phyloP scores from a whole-genome alignment of 1,140 invertebrate species.

The Xylocopa sonorina region DNA sequence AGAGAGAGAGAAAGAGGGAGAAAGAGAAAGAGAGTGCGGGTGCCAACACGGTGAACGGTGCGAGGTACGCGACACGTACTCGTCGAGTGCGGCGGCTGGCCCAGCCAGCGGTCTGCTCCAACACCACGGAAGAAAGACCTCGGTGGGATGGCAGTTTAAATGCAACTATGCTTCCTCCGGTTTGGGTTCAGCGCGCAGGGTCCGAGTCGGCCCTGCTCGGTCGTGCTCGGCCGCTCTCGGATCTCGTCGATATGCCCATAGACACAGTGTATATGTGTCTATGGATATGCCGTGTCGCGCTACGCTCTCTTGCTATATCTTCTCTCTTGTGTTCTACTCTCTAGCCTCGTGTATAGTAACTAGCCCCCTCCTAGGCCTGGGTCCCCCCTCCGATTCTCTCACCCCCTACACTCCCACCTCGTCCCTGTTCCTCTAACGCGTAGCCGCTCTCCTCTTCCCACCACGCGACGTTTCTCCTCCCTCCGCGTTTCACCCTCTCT shows the following conservation, averaged over 20 bases:
- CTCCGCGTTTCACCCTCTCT: too few species aligned
- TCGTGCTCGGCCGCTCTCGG: conserved; percentile 70
- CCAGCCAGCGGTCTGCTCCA: conserved; percentile 61
- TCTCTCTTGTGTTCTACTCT: conserved; percentile 18
- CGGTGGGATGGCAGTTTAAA: conserved; percentile 75
- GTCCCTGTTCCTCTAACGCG: conserved; percentile 25
- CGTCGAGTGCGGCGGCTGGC: conserved; percentile 60
- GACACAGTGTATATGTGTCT: conserved; percentile 76
- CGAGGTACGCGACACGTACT: conserved; percentile 40
- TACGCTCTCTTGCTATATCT: conserved; percentile 14
- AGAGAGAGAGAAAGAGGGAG: too few species aligned
- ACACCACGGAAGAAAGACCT: conserved; percentile 64
- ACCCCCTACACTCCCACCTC: background rate
- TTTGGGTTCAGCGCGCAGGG: conserved; percentile 76
- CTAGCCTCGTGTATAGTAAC: conserved; percentile 24
- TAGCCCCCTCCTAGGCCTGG: background rate
- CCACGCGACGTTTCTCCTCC: too few species aligned
- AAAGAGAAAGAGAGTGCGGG: conserved; percentile 17
- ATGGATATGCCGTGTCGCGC: conserved; percentile 75
- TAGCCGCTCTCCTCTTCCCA: background rate
- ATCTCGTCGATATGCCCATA: conserved; percentile 79
- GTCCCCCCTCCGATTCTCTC: background rate
- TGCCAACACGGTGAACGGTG: conserved; percentile 17
- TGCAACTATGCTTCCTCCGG: conserved; percentile 77
- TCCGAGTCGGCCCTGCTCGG: conserved; percentile 73